phyloP scores from a whole-genome alignment of 2,113 vertebrate genomes.

The Tichodroma muraria region DNA sequence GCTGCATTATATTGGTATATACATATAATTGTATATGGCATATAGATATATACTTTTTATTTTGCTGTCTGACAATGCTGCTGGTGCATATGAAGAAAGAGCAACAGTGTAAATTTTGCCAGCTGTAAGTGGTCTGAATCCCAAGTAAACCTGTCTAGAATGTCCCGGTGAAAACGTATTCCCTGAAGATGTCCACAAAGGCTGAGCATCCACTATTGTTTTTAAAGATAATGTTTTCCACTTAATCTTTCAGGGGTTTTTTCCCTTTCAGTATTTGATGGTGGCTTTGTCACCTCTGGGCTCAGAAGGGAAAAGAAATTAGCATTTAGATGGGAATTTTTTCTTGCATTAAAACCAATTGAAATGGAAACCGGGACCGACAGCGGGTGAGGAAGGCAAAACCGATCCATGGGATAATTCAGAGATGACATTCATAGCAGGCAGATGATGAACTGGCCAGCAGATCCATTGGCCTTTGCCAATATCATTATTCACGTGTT shows the following conservation, averaged over 20 bases:
- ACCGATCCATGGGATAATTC: constrained; percentile 39
- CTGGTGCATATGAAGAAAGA: neutral
- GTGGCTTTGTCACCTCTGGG: constrained; percentile 60
- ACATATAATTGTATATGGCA: neutral
- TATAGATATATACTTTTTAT: too few species aligned
- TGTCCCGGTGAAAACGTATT: neutral
- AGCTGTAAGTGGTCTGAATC: neutral
- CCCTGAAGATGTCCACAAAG: neutral
- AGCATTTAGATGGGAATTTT: constrained; percentile 70
- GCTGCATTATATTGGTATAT: neutral
- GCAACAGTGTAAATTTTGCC: neutral
- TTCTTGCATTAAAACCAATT: constrained; percentile 59
- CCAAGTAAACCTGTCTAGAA: constrained; percentile 14
- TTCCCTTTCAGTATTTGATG: constrained; percentile 42
- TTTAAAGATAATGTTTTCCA: constrained; percentile 60
- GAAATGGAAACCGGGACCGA: constrained; percentile 35
- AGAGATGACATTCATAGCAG: constrained; percentile 48
- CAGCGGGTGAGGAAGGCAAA: constrained; percentile 11
- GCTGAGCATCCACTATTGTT: neutral
- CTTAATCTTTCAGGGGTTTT: constrained; percentile 38
- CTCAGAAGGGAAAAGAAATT: constrained; percentile 66
- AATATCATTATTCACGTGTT: neutral
- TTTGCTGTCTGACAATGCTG: neutral
- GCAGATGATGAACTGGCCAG: neutral
- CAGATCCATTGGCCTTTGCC: constrained; percentile 51